Percentiles rank a stretch among this genome's conserved stretches.
Conservation (phyloP, 2,888 invertebrate species). For the Cryptus armator region DNA sequence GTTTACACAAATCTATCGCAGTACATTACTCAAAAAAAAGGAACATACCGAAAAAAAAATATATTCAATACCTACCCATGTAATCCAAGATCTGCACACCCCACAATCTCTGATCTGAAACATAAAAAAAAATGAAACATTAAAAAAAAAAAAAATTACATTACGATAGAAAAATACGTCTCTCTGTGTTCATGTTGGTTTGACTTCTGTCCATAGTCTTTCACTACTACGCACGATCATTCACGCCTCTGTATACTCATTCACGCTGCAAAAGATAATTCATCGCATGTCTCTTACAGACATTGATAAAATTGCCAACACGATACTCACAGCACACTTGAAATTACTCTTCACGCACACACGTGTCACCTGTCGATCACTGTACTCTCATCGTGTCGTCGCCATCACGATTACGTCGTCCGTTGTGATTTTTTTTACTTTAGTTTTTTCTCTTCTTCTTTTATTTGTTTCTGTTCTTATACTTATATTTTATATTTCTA, state of each 20-base stretch:
- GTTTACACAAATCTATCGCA: constrained; percentile 46
- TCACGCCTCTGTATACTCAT: constrained; percentile 64
- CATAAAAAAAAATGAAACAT: constrained; percentile 53
- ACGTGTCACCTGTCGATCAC: constrained; percentile 59
- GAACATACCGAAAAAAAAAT: constrained; percentile 21
- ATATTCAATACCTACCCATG: constrained; percentile 22
- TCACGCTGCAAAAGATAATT: constrained; percentile 39
- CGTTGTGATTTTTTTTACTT: constrained; percentile 63
- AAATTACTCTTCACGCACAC: constrained; percentile 40
- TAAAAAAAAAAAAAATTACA: constrained; percentile 20
- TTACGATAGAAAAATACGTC: constrained; percentile 53
- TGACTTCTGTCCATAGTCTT: constrained; percentile 76
- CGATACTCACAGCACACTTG: constrained; percentile 24
- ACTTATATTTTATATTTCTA: constrained; percentile 25
- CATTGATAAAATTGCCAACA: constrained; percentile 25
- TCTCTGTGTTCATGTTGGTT: constrained; percentile 78
- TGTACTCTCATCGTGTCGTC: constrained; percentile 69
- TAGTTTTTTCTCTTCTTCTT: constrained; percentile 38
- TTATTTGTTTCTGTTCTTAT: constrained; percentile 61
- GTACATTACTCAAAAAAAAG: constrained; percentile 36
- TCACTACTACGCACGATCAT: constrained; percentile 48
- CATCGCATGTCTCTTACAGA: constrained; percentile 53
- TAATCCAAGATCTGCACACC: constrained; percentile 49
- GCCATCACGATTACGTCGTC: constrained; percentile 67
- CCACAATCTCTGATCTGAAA: constrained; percentile 61